Percentiles rank a stretch among this genome's conserved stretches.
Evolutionary conservation across 2,113 vertebrate species (phyloP).

Genomic region (Corythoichthys intestinalis): DNA sequence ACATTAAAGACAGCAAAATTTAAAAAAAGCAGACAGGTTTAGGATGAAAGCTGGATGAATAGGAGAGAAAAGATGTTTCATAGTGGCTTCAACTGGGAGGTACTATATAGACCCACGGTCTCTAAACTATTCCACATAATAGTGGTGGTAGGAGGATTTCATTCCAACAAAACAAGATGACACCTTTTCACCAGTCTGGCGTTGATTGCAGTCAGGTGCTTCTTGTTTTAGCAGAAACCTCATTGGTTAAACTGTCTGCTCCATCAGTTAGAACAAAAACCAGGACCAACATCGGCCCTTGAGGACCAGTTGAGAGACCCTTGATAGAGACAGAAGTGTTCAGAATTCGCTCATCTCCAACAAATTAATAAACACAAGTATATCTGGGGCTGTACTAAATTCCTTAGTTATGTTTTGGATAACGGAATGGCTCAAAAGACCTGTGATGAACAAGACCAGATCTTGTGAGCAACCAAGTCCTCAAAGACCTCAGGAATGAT

Average conservation of each 20-base stretch:
- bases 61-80: slow-evolving; percentile 8
- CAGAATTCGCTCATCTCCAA: neutral
- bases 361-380: neutral
- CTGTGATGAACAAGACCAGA: too few species aligned
- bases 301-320: too few species aligned
- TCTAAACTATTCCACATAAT: too few species aligned
- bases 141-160: too few species aligned
- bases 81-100: slow-evolving; percentile 23
- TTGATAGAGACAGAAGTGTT: neutral
- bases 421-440: neutral
- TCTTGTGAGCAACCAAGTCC: neutral
- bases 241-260: too few species aligned
- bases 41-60: slow-evolving; percentile 17
- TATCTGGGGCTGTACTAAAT: neutral
- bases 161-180: too few species aligned
- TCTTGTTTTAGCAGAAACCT: too few species aligned
- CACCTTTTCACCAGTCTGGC: too few species aligned
- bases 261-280: too few species aligned
- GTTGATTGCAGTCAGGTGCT: too few species aligned
- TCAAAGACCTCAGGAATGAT: neutral
- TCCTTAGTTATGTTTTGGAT: neutral
- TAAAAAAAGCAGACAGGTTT: slow-evolving; percentile 39
- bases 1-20: slow-evolving; percentile 28
- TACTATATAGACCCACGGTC: too few species aligned
- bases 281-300: too few species aligned